phyloP scores from a whole-genome alignment of 2,113 vertebrate genomes.

The Cromileptes altivelis region DNA sequence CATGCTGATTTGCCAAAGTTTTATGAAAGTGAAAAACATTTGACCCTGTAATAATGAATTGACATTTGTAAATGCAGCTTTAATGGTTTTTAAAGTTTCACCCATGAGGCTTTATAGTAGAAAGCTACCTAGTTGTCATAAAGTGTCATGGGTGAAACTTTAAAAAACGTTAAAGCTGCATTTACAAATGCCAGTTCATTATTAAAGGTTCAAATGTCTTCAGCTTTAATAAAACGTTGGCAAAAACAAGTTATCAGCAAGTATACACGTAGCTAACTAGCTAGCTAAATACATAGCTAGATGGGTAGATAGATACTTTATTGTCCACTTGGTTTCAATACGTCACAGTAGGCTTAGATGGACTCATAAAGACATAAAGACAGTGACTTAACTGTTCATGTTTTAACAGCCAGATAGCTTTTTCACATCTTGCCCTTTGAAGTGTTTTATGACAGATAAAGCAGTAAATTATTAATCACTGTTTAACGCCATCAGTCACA shows the following conservation, averaged over 20 bases:
- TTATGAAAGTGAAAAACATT: neutral
- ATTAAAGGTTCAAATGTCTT: neutral
- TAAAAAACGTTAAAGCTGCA: neutral
- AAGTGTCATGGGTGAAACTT: neutral
- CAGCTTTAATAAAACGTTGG: neutral
- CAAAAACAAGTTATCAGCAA: neutral
- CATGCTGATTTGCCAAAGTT: neutral
- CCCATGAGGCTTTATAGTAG: no score
- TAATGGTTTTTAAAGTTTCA: neutral
- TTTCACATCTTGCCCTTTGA: no score
- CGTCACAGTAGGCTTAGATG: no score
- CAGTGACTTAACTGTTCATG: no score
- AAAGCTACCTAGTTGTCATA: no score
- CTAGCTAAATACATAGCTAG: no score
- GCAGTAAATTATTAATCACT: no score
- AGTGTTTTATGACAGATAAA: no score
- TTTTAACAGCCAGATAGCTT: no score
- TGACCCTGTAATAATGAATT: neutral
- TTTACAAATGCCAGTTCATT: neutral
- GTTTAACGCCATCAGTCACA: neutral
- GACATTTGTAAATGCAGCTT: neutral
- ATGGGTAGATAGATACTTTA: no score
- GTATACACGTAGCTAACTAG: neutral
- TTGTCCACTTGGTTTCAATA: no score
- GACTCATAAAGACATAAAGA: no score